Conservation (phyloP, 37 sponge, comb jelly and placozoan species). For the Amphimedon queenslandica region DNA sequence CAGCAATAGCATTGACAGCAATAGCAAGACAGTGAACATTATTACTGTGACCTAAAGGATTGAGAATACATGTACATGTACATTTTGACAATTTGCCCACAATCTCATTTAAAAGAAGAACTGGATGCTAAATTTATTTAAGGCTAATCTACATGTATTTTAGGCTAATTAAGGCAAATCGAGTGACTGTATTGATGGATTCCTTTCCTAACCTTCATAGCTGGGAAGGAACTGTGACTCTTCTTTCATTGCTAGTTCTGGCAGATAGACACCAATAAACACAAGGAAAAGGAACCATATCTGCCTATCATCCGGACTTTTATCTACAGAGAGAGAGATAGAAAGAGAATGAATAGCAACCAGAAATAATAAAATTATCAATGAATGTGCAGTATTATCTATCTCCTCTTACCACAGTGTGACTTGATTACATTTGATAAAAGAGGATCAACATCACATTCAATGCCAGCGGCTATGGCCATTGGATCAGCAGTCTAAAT, state of each 20-base stretch:
- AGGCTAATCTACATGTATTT: too few species aligned
- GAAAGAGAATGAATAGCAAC: background rate
- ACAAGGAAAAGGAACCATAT: constrained; percentile 75
- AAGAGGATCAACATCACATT: constrained; percentile 79
- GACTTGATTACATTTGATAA: constrained; percentile 48
- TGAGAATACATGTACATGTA: background rate
- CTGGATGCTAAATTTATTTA: too few species aligned
- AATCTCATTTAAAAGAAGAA: too few species aligned
- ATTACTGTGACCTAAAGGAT: constrained; percentile 69
- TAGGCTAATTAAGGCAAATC: background rate
- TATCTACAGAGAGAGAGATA: constrained; percentile 21
- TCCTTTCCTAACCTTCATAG: constrained; percentile 37
- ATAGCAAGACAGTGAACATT: constrained; percentile 89
- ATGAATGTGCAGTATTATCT: background rate
- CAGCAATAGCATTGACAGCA: constrained; percentile 76
- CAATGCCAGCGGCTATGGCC: constrained; percentile 84
- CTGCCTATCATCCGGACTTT: constrained; percentile 59
- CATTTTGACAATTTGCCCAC: too few species aligned
- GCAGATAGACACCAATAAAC: constrained; percentile 70
- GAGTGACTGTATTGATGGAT: background rate
- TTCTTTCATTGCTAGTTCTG: constrained; percentile 53
- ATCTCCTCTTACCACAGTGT: constrained; percentile 56
- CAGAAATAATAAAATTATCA: too few species aligned
- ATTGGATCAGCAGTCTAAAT: constrained; percentile 78
- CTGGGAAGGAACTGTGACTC: constrained; percentile 52